Evolutionary conservation across 92 coral and sea anemone species (phyloP), one percentile per base, ranked within the genome.

Genomic region (Isaurus tuberculatus): DNA sequence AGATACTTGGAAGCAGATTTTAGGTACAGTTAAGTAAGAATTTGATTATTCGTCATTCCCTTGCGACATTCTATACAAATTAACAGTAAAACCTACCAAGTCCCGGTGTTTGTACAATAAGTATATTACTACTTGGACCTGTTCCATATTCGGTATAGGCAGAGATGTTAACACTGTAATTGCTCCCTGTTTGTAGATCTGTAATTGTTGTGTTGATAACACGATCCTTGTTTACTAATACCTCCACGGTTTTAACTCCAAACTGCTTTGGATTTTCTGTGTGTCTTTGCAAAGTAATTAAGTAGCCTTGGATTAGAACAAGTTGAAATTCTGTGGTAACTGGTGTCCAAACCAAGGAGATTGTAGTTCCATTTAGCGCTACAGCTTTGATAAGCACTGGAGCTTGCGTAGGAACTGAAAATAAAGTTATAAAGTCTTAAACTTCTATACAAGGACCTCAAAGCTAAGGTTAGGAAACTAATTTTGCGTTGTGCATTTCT

Each of bases 341-440:
- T 14, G 87, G 84, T n/a, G 20, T 34, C 92, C 92, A 89, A 43
- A 72, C 70, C 26, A 89, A 46, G 14, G 26, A 73, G n/a, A 89
- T 68, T 9, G 71, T 84, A 16, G 77, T 71, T 26, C 78, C 74
- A 44, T 87, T 87, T 16, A 84, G 63, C 29, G 90, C 43, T 36
- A 28, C 72, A 4, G 81, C 90, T 33, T 57, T 83, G 17, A 20
- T 22, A 7, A 74, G 51, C 0, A 34, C 51, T 26, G 92, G 92
- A 0, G 92, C 51, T 36, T 36, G 36, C 9, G 90, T 22, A 5
- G 90, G 89, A 17, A 40, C 92, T 85, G 89, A 4, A 23, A 23
- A 53, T 30, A n/a, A 48, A 15, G 8, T 55, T 19, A 40, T 40
- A 2, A 55, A 55, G 1, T 4, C n/a, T 55, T n/a, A 4, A 55